These are phyloP conservation scores for Palaemon carinicauda DNA, from an alignment of 1,140 invertebrate species.

Conservation along the genomic window DNA sequence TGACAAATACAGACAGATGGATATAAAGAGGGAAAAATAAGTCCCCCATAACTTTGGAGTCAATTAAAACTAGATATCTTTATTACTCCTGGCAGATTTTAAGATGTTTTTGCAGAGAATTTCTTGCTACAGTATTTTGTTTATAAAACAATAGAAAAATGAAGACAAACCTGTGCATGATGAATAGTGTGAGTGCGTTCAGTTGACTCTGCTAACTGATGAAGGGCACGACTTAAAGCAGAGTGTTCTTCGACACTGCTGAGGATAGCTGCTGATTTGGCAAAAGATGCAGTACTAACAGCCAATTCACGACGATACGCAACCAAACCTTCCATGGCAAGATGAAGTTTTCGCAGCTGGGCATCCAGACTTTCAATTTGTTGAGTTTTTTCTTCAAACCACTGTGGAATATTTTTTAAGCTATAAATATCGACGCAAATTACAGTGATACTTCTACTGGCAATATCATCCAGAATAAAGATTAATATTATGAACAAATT, in stretches of 20 bases:
- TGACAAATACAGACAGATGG: no score
- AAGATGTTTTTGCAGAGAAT: no score
- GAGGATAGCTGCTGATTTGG: slow-evolving; percentile 88
- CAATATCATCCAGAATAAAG: no score
- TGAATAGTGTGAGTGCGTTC: slow-evolving; percentile 73
- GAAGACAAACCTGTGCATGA: slow-evolving; percentile 41
- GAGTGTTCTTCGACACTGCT: slow-evolving; percentile 96
- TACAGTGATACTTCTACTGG: not conserved
- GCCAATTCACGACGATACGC: slow-evolving; percentile 87
- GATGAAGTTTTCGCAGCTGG: slow-evolving; percentile 87
- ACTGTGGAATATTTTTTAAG: slow-evolving; percentile 71
- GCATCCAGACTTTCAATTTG: slow-evolving; percentile 92
- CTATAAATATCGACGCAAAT: slow-evolving; percentile 1
- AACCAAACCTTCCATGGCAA: slow-evolving; percentile 88
- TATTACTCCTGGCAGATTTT: not conserved
- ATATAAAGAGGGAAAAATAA: no score
- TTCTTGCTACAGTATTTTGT: not conserved
- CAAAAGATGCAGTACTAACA: slow-evolving; percentile 78
- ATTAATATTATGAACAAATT: no score
- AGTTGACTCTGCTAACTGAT: slow-evolving; percentile 92
- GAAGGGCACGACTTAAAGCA: slow-evolving; percentile 87
- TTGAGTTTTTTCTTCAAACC: slow-evolving; percentile 96
- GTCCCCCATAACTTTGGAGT: no score
- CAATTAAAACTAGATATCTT: not conserved
- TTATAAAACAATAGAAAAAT: not conserved